Percentiles rank a stretch among this genome's conserved stretches.
phyloP scores from a whole-genome alignment of 1,140 invertebrate genomes.

The Parasteatoda tepidariorum region DNA sequence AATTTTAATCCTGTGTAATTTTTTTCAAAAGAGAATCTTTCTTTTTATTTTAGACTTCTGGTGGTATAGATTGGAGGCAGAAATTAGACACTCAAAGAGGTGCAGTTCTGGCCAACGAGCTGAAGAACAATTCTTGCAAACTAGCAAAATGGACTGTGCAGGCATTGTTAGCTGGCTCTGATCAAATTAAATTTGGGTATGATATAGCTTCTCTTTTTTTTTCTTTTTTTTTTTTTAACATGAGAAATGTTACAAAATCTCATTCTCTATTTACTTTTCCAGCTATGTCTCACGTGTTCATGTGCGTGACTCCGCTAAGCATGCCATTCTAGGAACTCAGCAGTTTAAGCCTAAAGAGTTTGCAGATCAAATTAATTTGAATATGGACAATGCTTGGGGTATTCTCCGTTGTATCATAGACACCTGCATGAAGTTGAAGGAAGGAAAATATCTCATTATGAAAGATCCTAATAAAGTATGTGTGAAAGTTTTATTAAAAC shows the following conservation, averaged over 20 bases:
- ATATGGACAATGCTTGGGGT: conserved; percentile 99
- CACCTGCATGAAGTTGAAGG: conserved; percentile 96
- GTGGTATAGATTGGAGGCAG: conserved; percentile 97
- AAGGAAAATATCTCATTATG: conserved; percentile 97
- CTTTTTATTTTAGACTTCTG: conserved; percentile 79
- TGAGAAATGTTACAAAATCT: background rate
- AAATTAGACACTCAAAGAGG: conserved; percentile 97
- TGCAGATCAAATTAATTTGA: conserved; percentile 97
- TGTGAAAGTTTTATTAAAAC: too few species aligned
- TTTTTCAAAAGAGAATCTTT: too few species aligned
- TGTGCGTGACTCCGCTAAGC: conserved; percentile 92
- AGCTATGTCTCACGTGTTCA: conserved; percentile 94
- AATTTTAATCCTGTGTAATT: too few species aligned
- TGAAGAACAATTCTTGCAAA: conserved; percentile 99
- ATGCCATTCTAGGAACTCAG: conserved; percentile 97
- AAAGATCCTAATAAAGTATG: conserved; percentile 95
- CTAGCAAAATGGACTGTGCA: conserved; percentile 99
- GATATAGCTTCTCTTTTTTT: conserved; percentile 59
- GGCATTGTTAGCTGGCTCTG: conserved; percentile 93
- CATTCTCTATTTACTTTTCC: conserved; percentile 56
- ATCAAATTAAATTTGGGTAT: conserved; percentile 96
- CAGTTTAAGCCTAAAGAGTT: conserved; percentile 99
- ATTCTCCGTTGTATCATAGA: conserved; percentile 98
- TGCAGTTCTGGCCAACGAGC: conserved; percentile 96
- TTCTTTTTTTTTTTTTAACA: conserved; percentile 21